Percentiles rank a stretch among this genome's conserved stretches.
These are phyloP conservation scores for Cerceris ruficornis DNA, from an alignment of 2,888 invertebrate species.

Conservation along the genomic window DNA sequence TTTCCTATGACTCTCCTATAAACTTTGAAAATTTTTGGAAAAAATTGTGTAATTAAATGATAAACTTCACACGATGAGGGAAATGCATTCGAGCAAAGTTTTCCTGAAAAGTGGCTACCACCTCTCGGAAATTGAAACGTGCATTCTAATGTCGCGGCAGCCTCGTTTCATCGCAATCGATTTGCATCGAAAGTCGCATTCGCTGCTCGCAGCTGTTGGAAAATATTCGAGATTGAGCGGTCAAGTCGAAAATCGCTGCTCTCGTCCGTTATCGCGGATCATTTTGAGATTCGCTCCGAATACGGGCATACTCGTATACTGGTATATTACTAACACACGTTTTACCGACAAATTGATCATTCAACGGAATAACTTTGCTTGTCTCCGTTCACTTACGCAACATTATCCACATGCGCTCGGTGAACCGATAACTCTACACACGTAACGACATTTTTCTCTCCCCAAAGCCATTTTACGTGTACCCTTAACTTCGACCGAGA, in stretches of 20 bases:
- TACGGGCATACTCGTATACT: slow-evolving; percentile 36
- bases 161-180: slow-evolving; percentile 9
- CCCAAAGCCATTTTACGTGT: not conserved
- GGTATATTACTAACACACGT: slow-evolving; percentile 47
- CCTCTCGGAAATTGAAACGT: no score
- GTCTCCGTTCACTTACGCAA: slow-evolving; percentile 71
- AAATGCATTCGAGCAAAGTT: no score
- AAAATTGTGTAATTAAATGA: no score
- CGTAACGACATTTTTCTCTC: slow-evolving; percentile 30
- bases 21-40: no score
- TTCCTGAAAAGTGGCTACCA: no score
- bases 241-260: slow-evolving; percentile 54
- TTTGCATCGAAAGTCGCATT: slow-evolving; percentile 18
- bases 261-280: slow-evolving; percentile 54
- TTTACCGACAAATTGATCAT: slow-evolving; percentile 75
- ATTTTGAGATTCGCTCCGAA: slow-evolving; percentile 54
- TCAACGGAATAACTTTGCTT: slow-evolving; percentile 74
- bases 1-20: no score
- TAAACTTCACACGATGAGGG: no score
- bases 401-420: slow-evolving; percentile 67
- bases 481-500: not conserved
- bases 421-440: slow-evolving; percentile 72
- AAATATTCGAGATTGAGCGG: slow-evolving; percentile 53
- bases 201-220: not conserved
- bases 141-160: no score